These are phyloP conservation scores for Percopsis transmontana DNA, from an alignment of 2,113 vertebrate species.

Conservation along the genomic window DNA sequence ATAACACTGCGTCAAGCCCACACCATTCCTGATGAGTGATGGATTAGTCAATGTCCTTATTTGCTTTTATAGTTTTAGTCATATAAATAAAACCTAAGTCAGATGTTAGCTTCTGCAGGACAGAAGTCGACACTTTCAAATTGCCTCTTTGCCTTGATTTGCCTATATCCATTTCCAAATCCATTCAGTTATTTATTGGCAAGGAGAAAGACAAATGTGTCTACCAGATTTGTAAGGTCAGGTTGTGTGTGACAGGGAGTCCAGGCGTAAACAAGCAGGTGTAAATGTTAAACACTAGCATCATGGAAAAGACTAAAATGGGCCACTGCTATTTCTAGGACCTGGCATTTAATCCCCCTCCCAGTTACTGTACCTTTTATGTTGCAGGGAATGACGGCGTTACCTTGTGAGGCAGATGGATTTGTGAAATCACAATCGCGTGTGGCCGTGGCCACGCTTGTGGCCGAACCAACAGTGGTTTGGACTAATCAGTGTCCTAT, in stretches of 20 bases:
- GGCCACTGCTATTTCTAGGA: slow-evolving; percentile 64
- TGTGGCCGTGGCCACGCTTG: too few relatives aligned
- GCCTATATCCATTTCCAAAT: too few relatives aligned
- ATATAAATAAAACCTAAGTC: background rate
- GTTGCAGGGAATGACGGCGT: slow-evolving; percentile 28
- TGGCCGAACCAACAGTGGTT: too few relatives aligned
- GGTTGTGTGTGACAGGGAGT: background rate
- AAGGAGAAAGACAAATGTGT: background rate
- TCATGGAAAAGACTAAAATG: slow-evolving; percentile 67
- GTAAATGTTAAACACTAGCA: slow-evolving; percentile 66
- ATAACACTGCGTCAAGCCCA: background rate
- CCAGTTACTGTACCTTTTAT: slow-evolving; percentile 31
- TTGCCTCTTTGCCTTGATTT: background rate
- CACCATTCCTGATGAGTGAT: too few relatives aligned
- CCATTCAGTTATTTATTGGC: background rate
- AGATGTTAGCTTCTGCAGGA: background rate
- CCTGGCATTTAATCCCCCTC: slow-evolving; percentile 63
- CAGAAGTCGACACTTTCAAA: background rate
- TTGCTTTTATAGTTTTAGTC: background rate
- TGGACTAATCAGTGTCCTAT: too few relatives aligned
- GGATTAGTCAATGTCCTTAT: background rate
- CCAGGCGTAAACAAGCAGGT: too few relatives aligned
- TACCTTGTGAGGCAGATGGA: too few relatives aligned
- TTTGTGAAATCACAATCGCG: too few relatives aligned
- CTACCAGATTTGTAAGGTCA: too few relatives aligned